These are phyloP conservation scores for Plagodis dolabraria DNA, from an alignment of 2,888 invertebrate genomes.

Conservation along the genomic window DNA sequence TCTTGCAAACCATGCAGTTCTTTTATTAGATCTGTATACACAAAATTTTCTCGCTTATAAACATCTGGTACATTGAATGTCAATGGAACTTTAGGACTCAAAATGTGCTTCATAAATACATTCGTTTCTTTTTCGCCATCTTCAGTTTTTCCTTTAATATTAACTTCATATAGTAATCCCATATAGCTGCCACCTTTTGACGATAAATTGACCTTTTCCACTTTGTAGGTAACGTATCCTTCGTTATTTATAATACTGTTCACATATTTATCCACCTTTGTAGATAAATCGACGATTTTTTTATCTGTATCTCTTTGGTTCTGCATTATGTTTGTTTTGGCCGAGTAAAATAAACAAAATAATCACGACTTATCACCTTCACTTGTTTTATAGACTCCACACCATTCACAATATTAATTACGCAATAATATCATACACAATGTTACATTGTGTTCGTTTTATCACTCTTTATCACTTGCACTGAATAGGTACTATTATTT, in stretches of 20 bases:
- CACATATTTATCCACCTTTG: slow-evolving; percentile 30
- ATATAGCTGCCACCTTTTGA: slow-evolving; percentile 53
- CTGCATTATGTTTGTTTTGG: slow-evolving; percentile 7
- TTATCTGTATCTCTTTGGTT: neutral
- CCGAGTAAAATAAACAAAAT: neutral
- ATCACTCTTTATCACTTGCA: too few species aligned
- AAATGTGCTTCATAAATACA: slow-evolving; percentile 60
- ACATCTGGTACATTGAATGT: slow-evolving; percentile 50
- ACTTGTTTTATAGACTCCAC: slow-evolving; percentile 7
- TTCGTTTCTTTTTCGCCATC: slow-evolving; percentile 43
- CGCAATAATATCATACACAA: too few species aligned
- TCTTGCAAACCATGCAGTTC: slow-evolving; percentile 52
- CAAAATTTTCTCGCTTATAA: slow-evolving; percentile 53
- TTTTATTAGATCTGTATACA: slow-evolving; percentile 54
- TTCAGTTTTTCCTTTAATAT: slow-evolving; percentile 46
- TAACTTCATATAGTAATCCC: slow-evolving; percentile 51
- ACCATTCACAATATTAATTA: neutral
- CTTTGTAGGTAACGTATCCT: slow-evolving; percentile 40
- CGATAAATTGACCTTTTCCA: slow-evolving; percentile 41
- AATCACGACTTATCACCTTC: neutral
- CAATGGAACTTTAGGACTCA: slow-evolving; percentile 40
- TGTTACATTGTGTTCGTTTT: too few species aligned
- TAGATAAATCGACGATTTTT: neutral
- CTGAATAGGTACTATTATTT: too few species aligned
- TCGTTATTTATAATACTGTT: slow-evolving; percentile 42